phyloP scores from a whole-genome alignment of 2,113 vertebrate genomes.

The Podilymbus podiceps region DNA sequence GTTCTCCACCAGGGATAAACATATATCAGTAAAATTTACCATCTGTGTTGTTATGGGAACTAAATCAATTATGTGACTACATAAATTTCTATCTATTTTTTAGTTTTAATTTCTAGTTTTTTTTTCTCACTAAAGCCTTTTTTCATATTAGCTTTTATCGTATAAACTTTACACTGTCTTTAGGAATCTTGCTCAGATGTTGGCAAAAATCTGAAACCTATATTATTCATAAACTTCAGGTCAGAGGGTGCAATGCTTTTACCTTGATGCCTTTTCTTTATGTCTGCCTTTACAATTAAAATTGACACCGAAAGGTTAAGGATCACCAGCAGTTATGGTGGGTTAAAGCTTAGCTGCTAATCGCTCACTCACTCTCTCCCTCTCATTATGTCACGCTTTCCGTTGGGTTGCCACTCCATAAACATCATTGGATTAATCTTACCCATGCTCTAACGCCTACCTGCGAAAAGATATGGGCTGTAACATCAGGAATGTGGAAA shows the following conservation, averaged over 20 bases:
- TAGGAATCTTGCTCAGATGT: not conserved
- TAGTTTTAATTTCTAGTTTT: constrained; percentile 43
- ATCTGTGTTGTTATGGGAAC: constrained; percentile 64
- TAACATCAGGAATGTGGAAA: constrained; percentile 71
- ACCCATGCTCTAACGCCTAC: not conserved
- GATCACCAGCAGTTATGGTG: not conserved
- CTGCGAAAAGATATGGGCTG: constrained; percentile 9
- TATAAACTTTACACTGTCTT: not conserved
- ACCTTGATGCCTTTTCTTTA: not conserved
- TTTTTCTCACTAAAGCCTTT: not conserved
- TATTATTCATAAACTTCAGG: not conserved
- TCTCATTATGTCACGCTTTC: not conserved
- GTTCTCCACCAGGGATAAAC: constrained; percentile 64
- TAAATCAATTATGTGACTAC: constrained; percentile 4
- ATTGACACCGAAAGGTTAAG: not conserved
- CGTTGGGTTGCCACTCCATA: not conserved
- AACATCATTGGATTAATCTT: not conserved
- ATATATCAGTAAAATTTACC: constrained; percentile 68
- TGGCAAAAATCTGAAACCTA: not conserved
- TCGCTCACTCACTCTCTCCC: not conserved
- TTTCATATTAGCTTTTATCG: not conserved
- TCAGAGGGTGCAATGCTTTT: not conserved
- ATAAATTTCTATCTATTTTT: constrained; percentile 60
- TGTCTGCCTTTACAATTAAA: not conserved
- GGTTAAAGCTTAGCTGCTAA: constrained; percentile 7